A percentile compares a stretch with the other conserved stretches of the same genome.
Conservation (phyloP, 1,140 invertebrate species). For the Temnothorax nylanderi region DNA sequence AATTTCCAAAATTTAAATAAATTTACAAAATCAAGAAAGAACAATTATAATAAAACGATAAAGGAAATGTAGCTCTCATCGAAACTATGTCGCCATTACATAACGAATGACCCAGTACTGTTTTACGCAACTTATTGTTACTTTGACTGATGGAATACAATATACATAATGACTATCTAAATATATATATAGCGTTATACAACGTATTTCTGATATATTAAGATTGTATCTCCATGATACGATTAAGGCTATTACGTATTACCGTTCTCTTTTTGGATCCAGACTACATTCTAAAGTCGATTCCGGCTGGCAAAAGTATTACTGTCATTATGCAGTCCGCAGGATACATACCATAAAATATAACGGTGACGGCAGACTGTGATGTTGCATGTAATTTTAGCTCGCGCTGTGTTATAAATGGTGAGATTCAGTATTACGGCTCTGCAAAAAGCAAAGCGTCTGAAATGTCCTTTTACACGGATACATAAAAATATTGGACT, state of each 20-base stretch:
- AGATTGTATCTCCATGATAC: conserved; percentile 41
- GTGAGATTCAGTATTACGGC: conserved; percentile 7
- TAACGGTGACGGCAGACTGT: conserved; percentile 31
- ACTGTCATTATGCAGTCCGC: conserved; percentile 52
- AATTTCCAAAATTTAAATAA: not conserved
- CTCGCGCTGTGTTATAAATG: conserved; percentile 27
- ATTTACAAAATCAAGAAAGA: not conserved
- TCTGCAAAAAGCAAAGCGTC: not conserved
- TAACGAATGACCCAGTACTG: conserved; percentile 14
- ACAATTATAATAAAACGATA: conserved; percentile 5
- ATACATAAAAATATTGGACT: conserved; percentile 20
- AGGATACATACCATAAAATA: conserved; percentile 49
- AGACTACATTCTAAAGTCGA: conserved; percentile 48
- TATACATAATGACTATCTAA: conserved; percentile 40
- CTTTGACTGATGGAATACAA: conserved; percentile 32
- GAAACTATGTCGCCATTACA: conserved; percentile 33
- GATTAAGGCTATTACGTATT: conserved; percentile 62
- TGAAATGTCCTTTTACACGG: not conserved
- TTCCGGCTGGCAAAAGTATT: conserved; percentile 52
- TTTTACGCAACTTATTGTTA: conserved; percentile 69
- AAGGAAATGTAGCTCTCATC: not conserved
- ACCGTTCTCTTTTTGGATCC: conserved; percentile 46
- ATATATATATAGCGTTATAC: conserved; percentile 52
- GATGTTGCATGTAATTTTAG: conserved; percentile 48
- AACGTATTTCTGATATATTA: conserved; percentile 46